Evolutionary conservation across 1,140 invertebrate species (phyloP), one percentile per base, ranked within the genome.

Genomic region (Drosophila prosaltans): DNA sequence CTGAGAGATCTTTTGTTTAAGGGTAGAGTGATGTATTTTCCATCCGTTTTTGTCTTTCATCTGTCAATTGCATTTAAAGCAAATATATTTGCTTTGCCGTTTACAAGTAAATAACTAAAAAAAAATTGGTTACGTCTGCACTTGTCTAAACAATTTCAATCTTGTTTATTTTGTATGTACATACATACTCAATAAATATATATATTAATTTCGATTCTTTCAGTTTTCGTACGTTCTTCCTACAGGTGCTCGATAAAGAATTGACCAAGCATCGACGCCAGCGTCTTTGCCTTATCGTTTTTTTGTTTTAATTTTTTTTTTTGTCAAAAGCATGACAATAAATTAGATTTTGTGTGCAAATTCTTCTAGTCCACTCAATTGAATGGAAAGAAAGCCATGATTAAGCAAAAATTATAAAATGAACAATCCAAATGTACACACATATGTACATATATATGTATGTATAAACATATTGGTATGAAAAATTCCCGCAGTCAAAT

Each of bases 301-400:
- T 39, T 59, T 24, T 59, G 36, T 43, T 78, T 48, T 30, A 2
- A 6, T 36, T 6, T 7, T 36, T 36, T 36, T 36, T 6, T 36
- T 36, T 36, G 32, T 36, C 65, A 74, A 88, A 86, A 83, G 80
- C 76, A 83, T 82, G 83, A 88, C 82, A 86, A 88, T 86, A 86
- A 82, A 82, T 88, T 86, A 80, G 80, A 86, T 83, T 82, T 85
- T 88, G 74, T 59, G 57, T 88, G 83, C 83, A 83, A 88, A 88
- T 80, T 88, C 66, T 78, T 28, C 30, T 58, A 66, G 59, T 57
- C 83, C 83, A 86, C 76, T 86, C 68, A 39, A 88, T 66, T 51
- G 74, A 59, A 67, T 67, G 32, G 32, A 36, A 36, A 5, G 32
- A 36, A 36, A 36, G 45, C 64, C 72, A 83, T 86, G 82, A 86